phyloP scores from a whole-genome alignment of 2,113 vertebrate species.

The Rhea americana region DNA sequence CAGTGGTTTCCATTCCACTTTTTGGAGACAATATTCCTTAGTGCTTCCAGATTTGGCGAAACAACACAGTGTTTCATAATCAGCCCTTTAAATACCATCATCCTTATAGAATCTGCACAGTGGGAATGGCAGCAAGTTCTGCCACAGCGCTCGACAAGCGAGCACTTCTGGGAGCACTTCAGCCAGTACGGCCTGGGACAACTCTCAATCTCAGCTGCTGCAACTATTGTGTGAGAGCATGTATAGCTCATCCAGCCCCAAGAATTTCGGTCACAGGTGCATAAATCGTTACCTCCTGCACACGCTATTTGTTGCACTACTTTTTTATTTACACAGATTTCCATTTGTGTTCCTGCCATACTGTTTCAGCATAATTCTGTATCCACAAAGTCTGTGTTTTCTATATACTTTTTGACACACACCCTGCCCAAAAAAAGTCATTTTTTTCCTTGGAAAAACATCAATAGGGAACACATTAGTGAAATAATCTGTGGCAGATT shows the following conservation, averaged over 20 bases:
- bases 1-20: not conserved
- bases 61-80: accelerated
- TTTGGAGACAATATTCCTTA: not conserved
- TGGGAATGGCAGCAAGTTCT: not conserved
- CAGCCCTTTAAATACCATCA: accelerated
- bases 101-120: not conserved
- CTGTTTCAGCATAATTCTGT: not conserved
- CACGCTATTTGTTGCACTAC: not conserved
- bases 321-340: not conserved
- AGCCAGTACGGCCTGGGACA: not conserved
- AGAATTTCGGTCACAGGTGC: not conserved
- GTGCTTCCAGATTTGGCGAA: not conserved
- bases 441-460: not conserved
- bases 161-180: not conserved
- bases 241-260: not conserved
- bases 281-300: not conserved
- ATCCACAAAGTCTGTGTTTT: not conserved
- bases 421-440: no score
- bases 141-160: not conserved
- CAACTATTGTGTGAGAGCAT: no score
- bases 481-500: not conserved
- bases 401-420: no score
- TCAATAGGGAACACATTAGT: not conserved
- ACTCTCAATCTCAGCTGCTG: not conserved
- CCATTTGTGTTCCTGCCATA: not conserved